Percentiles rank a stretch among this genome's conserved stretches.
Conservation (phyloP, 2,113 vertebrate genomes). For the Pontoporia blainvillei region DNA sequence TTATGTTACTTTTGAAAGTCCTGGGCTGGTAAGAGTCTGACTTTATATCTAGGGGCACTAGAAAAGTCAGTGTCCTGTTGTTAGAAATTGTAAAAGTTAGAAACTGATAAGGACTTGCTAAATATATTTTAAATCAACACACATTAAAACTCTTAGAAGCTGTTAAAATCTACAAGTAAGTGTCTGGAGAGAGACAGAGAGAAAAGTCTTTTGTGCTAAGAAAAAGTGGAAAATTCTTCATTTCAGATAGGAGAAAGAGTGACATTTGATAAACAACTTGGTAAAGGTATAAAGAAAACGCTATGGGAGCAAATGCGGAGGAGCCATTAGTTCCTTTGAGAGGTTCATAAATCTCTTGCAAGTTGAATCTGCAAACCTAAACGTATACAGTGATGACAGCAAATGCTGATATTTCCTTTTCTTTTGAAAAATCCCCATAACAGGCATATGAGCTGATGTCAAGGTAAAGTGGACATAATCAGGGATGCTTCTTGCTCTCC, state of each 20-base stretch:
- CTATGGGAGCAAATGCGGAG: neutral
- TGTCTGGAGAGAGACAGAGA: neutral
- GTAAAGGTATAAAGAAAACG: conserved; percentile 19
- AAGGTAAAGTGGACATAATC: conserved; percentile 12
- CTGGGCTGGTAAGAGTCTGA: neutral
- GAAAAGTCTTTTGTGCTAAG: neutral
- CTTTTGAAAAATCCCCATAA: conserved; percentile 4
- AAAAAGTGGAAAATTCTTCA: conserved; percentile 17
- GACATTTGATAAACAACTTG: conserved; percentile 28
- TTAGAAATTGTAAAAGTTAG: neutral
- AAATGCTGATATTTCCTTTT: conserved; percentile 6
- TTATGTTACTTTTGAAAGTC: neutral
- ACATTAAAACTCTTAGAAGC: neutral
- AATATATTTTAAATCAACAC: conserved; percentile 1
- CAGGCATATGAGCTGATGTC: neutral
- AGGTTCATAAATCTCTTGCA: conserved; percentile 45
- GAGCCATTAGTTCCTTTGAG: conserved; percentile 16
- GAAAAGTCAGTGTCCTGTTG: neutral
- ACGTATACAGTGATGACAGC: conserved; percentile 24
- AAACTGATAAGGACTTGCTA: neutral
- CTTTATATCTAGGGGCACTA: neutral
- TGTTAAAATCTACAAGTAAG: neutral
- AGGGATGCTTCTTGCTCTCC: neutral
- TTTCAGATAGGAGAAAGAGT: conserved; percentile 13
- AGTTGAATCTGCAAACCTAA: conserved; percentile 51